A percentile compares a stretch with the other conserved stretches of the same genome.
phyloP scores from a whole-genome alignment of 2,797 vertebrate genomes.

The Discoglossus pictus region DNA sequence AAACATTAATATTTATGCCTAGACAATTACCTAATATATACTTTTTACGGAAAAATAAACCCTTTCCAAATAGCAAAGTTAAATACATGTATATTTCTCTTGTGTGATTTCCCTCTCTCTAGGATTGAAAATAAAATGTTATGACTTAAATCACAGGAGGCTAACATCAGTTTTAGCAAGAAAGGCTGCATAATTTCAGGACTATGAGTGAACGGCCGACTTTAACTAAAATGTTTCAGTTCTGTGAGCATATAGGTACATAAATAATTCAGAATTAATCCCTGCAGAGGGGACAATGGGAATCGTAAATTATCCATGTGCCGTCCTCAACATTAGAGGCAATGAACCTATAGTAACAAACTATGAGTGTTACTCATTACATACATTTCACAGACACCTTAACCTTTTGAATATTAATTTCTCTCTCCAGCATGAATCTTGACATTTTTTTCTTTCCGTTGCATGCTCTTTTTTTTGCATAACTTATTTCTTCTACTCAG shows the following conservation, averaged over 20 bases:
- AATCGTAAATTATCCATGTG: slow-evolving; percentile 95
- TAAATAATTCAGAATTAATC: slow-evolving; percentile 99
- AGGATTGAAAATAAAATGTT: slow-evolving; percentile 91
- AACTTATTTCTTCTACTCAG: slow-evolving; percentile 36
- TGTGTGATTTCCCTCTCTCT: slow-evolving; percentile 77
- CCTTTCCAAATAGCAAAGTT: slow-evolving; percentile 66
- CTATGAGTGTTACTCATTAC: slow-evolving; percentile 91
- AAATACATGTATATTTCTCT: slow-evolving; percentile 75
- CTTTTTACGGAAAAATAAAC: slow-evolving; percentile 16
- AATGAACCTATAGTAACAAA: slow-evolving; percentile 95
- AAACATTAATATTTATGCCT: too few relatives aligned
- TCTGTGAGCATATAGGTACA: slow-evolving; percentile 90
- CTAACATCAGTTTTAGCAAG: slow-evolving; percentile 92
- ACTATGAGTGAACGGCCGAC: slow-evolving; percentile 91
- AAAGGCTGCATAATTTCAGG: slow-evolving; percentile 85
- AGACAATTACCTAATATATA: slow-evolving; percentile 23
- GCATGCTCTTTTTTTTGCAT: slow-evolving; percentile 54
- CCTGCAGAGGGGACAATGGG: slow-evolving; percentile 93
- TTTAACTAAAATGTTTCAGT: slow-evolving; percentile 98
- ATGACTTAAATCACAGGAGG: slow-evolving; percentile 97
- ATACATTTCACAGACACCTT: slow-evolving; percentile 88
- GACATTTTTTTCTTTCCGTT: slow-evolving; percentile 60
- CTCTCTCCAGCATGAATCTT: slow-evolving; percentile 70
- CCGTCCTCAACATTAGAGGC: slow-evolving; percentile 87
- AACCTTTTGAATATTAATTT: slow-evolving; percentile 95